phyloP scores from a whole-genome alignment of 1,140 invertebrate species.

The Leptopilina boulardi region DNA sequence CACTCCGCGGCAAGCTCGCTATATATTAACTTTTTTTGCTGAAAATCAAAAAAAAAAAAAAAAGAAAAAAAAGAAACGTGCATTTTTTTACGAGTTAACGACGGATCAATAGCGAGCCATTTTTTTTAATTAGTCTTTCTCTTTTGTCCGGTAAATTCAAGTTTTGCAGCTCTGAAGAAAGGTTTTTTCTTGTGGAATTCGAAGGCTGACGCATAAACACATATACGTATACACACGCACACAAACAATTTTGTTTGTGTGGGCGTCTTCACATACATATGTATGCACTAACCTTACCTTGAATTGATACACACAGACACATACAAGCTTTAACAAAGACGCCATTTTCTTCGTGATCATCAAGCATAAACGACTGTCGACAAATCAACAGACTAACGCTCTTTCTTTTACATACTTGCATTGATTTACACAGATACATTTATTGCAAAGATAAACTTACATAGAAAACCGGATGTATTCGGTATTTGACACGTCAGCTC shows the following conservation, averaged over 20 bases:
- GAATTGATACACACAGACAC: neutral
- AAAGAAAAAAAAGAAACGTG: conserved; percentile 16
- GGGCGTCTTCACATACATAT: neutral
- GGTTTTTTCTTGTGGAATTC: conserved; percentile 24
- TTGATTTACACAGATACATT: conserved; percentile 3
- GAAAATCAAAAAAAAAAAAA: too few species aligned
- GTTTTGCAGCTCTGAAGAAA: conserved; percentile 32
- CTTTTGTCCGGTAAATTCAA: neutral
- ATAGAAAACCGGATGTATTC: conserved; percentile 6
- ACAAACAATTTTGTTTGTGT: neutral
- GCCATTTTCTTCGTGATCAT: neutral
- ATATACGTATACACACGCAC: neutral
- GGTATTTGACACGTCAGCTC: conserved; percentile 38
- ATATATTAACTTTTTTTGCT: neutral
- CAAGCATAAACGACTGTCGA: neutral
- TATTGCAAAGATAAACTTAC: conserved; percentile 12
- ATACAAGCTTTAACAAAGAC: neutral
- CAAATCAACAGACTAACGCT: neutral
- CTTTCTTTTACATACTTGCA: neutral
- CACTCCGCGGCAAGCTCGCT: conserved; percentile 37
- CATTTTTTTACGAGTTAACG: neutral
- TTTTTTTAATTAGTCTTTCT: neutral
- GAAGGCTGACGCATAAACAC: neutral
- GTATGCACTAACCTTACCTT: neutral
- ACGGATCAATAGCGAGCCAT: conserved; percentile 22